Evolutionary conservation across 2,113 vertebrate species (phyloP).

Genomic region (Osmerus mordax): DNA sequence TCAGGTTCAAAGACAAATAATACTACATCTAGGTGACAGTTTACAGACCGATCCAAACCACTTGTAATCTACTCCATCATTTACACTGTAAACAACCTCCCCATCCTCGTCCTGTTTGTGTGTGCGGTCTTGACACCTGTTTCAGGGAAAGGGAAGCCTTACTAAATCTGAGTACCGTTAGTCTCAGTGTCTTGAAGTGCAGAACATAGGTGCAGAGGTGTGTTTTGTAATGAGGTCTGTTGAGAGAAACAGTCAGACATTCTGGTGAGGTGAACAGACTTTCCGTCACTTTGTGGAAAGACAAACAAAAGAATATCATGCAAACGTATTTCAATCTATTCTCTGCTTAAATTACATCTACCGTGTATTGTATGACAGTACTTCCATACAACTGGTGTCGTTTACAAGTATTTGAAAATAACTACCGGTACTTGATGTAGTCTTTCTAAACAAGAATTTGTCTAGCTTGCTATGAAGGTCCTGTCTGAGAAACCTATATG

Average conservation of each 20-base stretch:
- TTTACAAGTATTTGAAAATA: too few species aligned
- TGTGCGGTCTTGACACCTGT: slow-evolving; percentile 46
- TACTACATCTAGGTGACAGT: slow-evolving; percentile 36
- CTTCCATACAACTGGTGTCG: too few species aligned
- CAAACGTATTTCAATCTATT: too few species aligned
- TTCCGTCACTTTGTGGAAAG: slow-evolving; percentile 40
- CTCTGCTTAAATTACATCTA: too few species aligned
- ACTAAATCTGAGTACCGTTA: slow-evolving; percentile 3
- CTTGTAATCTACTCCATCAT: slow-evolving; percentile 39
- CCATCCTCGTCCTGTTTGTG: neutral
- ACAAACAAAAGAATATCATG: slow-evolving; percentile 51
- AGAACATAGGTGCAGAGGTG: slow-evolving; percentile 58
- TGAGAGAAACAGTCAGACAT: slow-evolving; percentile 56
- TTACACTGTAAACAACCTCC: slow-evolving; percentile 46
- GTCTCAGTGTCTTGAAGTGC: slow-evolving; percentile 57
- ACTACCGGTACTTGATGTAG: too few species aligned
- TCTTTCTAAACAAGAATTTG: neutral
- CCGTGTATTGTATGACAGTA: too few species aligned
- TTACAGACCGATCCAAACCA: slow-evolving; percentile 25
- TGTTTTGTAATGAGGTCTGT: slow-evolving; percentile 65
- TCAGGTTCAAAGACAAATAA: slow-evolving; percentile 45
- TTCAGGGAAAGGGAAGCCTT: slow-evolving; percentile 27
- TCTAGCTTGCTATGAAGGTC: neutral
- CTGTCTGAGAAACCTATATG: too few species aligned
- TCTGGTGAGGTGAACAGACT: slow-evolving; percentile 6